These are phyloP conservation scores for Ciconia nigra DNA, from an alignment of 2,797 vertebrate species.

Conservation along the genomic window DNA sequence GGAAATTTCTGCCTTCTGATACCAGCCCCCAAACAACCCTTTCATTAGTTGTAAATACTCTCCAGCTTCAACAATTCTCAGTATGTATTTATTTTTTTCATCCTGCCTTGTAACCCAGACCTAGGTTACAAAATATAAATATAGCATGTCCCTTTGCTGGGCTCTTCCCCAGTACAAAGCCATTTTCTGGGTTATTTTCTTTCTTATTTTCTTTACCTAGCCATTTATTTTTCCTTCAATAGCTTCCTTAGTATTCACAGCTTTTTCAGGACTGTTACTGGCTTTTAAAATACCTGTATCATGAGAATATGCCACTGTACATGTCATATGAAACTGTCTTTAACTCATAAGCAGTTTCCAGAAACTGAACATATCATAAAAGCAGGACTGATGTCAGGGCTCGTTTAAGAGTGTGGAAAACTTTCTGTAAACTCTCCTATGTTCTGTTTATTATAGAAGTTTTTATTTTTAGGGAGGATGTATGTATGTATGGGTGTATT, in stretches of 20 bases:
- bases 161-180: neutral
- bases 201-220: neutral
- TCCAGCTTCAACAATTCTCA: neutral
- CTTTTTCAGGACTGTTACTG: neutral
- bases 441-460: neutral
- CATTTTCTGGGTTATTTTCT: neutral
- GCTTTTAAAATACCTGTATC: neutral
- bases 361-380: neutral
- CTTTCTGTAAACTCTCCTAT: neutral
- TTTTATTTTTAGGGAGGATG: neutral
- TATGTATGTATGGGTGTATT: rapidly evolving
- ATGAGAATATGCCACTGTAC: neutral
- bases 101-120: neutral
- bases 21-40: neutral
- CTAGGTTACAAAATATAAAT: neutral
- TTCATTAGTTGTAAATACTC: neutral
- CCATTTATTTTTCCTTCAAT: neutral
- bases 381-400: neutral
- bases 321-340: neutral
- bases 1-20: neutral
- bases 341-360: neutral
- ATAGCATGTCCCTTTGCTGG: neutral
- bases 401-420: neutral
- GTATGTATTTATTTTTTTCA: neutral
- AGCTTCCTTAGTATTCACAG: neutral